phyloP scores from a whole-genome alignment of 2,113 vertebrate genomes.

The Cheirogaleus medius region DNA sequence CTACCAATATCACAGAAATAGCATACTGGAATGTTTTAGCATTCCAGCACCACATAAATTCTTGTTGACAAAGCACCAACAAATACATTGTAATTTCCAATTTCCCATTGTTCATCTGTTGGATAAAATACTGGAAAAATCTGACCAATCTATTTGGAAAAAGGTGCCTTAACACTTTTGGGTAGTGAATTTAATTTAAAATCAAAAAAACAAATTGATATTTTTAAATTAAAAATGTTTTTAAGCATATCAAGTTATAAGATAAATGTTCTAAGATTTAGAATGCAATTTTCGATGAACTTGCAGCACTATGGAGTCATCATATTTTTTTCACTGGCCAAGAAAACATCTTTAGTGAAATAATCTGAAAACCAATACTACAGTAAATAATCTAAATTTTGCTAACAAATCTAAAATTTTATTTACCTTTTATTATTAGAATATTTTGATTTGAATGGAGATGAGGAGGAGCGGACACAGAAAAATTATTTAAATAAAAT shows the following conservation, averaged over 20 bases:
- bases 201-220: slow-evolving; percentile 58
- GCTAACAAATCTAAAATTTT: slow-evolving; percentile 58
- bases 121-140: background rate
- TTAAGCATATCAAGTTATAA: slow-evolving; percentile 33
- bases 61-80: background rate
- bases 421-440: slow-evolving; percentile 65
- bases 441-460: slow-evolving; percentile 13
- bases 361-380: slow-evolving; percentile 53
- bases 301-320: slow-evolving; percentile 57
- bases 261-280: slow-evolving; percentile 51
- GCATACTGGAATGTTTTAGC: background rate
- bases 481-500: background rate
- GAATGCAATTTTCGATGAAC: slow-evolving; percentile 42
- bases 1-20: background rate
- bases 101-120: slow-evolving; percentile 16
- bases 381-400: slow-evolving; percentile 57
- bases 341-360: slow-evolving; percentile 52
- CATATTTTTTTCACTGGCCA: slow-evolving; percentile 46
- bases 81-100: background rate
- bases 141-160: slow-evolving; percentile 27
- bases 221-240: slow-evolving; percentile 59
- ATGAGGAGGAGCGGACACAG: background rate
- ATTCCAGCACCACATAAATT: background rate
- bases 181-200: slow-evolving; percentile 60
- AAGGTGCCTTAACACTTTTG: background rate